Base-by-base conservation (phyloP, 2,888 invertebrate species). In the Sesia apiformis region DNA sequence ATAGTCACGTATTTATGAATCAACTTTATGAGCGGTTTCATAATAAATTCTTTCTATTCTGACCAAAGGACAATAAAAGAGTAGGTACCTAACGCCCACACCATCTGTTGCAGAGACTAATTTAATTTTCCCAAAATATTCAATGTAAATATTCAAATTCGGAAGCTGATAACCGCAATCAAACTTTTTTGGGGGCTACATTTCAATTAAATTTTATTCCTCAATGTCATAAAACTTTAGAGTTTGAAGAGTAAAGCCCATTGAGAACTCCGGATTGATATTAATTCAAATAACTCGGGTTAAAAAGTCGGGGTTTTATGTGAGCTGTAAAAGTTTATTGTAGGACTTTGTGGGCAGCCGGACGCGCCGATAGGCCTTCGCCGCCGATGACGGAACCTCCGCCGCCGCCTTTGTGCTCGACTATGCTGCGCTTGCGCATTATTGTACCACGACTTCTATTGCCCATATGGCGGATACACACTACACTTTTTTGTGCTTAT, bases 281-380 rank as follows among this genome's bases (percentile, higher is more conserved):
- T 88, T 87, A 89, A 89, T 89, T 88, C 89, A 89, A 89, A 89
- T 89, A 89, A 88, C 83, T 87, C 77, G 77, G 89, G 87, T 87
- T 87, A 89, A 89, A 89, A 89, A 89, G 87, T 88, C 88, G 78
- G 87, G 87, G 84, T 89, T 89, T 89, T 89, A 89, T 89, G 84
- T 75, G 77, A 66, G 89, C 72, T 87, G 86, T 89, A 89, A 89
- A 89, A 84, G 80, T 89, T 89, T 89, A 89, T 89, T 83, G 81
- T 78, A 70, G 88, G 85, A 80, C 88, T 89, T 89, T 89, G 88
- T 89, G 84, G 84, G 74, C 76, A 81, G 80, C 78, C 84, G 86
- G 84, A 82, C 84, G 84, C 81, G 87, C 84, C 87, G 87, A 82
- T 83, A 76, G 81, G 78, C 77, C 77, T 69, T 71, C 70, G 63